Conservation (phyloP, 2,888 invertebrate genomes). For the Harpalus rubripes region DNA sequence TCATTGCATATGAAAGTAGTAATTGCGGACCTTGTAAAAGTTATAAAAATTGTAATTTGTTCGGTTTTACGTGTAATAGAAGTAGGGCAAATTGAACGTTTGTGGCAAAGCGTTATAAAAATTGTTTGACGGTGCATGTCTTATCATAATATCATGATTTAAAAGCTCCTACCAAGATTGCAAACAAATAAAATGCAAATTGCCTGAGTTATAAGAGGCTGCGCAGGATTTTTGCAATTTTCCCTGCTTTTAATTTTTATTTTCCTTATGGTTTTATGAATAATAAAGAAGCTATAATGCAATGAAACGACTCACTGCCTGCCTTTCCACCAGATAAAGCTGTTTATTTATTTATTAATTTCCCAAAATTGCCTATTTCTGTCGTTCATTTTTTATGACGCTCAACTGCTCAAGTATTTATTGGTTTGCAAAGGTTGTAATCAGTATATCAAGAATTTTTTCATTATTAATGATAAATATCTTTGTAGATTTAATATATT, state of each 20-base stretch:
- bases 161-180: conserved; percentile 51
- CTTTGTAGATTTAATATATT: neutral
- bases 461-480: neutral
- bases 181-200: conserved; percentile 67
- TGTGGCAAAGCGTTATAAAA: conserved; percentile 47
- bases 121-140: conserved; percentile 59
- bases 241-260: conserved; percentile 43
- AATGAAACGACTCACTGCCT: neutral
- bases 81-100: conserved; percentile 45
- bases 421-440: conserved; percentile 4
- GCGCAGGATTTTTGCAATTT: conserved; percentile 54
- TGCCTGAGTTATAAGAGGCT: conserved; percentile 56
- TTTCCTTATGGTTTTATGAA: conserved; percentile 56
- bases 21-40: neutral
- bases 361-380: conserved; percentile 38
- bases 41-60: neutral
- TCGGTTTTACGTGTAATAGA: conserved; percentile 3
- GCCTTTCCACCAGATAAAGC: conserved; percentile 22
- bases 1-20: neutral
- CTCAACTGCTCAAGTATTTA: conserved; percentile 13
- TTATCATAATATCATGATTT: conserved; percentile 66
- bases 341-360: conserved; percentile 45
- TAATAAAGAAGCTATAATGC: conserved; percentile 51
- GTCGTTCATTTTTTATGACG: neutral
- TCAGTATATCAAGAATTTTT: conserved; percentile 23